phyloP scores from a whole-genome alignment of 2,113 vertebrate genomes.

The Rhea americana region DNA sequence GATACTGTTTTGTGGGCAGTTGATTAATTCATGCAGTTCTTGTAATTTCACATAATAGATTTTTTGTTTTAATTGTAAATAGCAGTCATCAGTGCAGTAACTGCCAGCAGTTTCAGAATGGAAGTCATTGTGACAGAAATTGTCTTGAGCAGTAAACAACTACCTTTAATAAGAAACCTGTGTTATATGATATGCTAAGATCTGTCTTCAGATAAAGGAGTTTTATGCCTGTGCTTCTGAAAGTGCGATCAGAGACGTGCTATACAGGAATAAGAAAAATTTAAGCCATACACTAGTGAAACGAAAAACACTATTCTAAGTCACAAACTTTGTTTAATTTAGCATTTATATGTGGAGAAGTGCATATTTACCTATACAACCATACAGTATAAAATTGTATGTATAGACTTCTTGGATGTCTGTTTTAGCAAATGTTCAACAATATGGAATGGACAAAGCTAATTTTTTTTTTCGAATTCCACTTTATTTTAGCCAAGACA shows the following conservation, averaged over 20 bases:
- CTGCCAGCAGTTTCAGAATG: neutral
- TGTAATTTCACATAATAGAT: neutral
- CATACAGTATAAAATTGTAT: neutral
- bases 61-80: neutral
- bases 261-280: neutral
- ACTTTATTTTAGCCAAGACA: neutral
- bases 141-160: neutral
- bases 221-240: neutral
- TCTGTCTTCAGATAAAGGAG: neutral
- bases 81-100: neutral
- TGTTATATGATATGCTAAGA: neutral
- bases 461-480: neutral
- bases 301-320: neutral
- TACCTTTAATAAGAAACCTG: neutral
- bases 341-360: neutral
- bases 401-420: neutral
- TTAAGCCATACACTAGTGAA: neutral
- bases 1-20: neutral
- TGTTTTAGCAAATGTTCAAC: neutral
- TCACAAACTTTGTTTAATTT: neutral
- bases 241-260: neutral
- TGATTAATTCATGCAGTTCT: neutral
- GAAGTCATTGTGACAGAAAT: neutral
- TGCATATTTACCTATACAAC: accelerated
- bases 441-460: neutral